Percentiles rank a stretch among this genome's conserved stretches.
These are phyloP conservation scores for Aproaerema taeniolella DNA, from an alignment of 2,888 invertebrate species.

Conservation along the genomic window DNA sequence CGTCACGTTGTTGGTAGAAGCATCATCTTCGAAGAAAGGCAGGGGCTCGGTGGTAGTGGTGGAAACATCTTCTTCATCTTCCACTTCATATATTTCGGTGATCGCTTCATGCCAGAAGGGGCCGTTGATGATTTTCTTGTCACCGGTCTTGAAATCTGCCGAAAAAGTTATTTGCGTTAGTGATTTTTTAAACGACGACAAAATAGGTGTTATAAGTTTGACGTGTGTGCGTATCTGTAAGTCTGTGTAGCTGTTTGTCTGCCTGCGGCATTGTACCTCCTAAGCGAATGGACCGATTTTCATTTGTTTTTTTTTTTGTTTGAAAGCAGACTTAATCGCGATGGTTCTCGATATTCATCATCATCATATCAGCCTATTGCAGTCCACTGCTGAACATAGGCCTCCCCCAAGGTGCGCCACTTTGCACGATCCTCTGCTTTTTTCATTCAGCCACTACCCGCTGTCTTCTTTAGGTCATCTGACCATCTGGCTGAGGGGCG, in stretches of 20 bases:
- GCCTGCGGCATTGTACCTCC: neutral
- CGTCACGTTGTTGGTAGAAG: slow-evolving; percentile 81
- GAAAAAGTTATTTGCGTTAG: slow-evolving; percentile 7
- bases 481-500: no score
- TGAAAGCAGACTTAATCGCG: neutral
- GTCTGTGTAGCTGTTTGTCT: neutral
- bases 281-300: neutral
- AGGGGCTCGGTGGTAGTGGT: slow-evolving; percentile 83
- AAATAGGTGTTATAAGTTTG: no score
- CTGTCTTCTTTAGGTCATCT: no score
- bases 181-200: no score
- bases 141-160: slow-evolving; percentile 65
- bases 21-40: slow-evolving; percentile 84
- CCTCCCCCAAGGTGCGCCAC: no score
- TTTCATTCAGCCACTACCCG: no score
- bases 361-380: no score
- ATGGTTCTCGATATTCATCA: neutral
- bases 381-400: no score
- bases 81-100: slow-evolving; percentile 61
- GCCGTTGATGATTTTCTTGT: slow-evolving; percentile 56
- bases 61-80: slow-evolving; percentile 52
- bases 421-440: no score
- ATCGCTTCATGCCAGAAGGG: slow-evolving; percentile 69
- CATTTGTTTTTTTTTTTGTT: neutral
- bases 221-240: neutral